Evolutionary conservation across 2,797 vertebrate genomes (phyloP), one percentile per base, ranked within the genome.

Genomic region (Chrysocyon brachyurus): DNA sequence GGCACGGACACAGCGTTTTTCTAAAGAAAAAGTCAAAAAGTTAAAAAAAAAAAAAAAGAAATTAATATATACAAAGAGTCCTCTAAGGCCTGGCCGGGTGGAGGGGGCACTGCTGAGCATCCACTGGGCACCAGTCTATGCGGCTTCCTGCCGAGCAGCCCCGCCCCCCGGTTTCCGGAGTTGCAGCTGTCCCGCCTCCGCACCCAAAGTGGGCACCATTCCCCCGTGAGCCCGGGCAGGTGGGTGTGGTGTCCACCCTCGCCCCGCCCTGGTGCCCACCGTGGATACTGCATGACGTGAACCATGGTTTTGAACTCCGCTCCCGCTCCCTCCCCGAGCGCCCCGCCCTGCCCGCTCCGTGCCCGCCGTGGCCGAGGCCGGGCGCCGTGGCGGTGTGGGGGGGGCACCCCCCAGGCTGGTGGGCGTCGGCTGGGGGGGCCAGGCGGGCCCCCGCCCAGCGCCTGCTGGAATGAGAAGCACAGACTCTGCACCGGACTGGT

Each of bases 21-120:
- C 97, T 98, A 97, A 93, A 98, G 96, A 98, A 98, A 97, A 97
- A 98, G 96, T 97, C 93, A 97, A 98, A 98, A 98, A 96, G 64
- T 91, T 56, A 66, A 96, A 97, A 97, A 96, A 96, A 33, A 33
- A 33, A 96, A 94, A 96, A 77, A 96, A 97, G 90, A 98, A 98
- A 96, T 90, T 98, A 97, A 98, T 98, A 98, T 98, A 98, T 98
- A 96, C 97, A 90, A 73, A 97, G 97, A 97, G 77, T 96, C 97
- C 96, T 98, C 68, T 96, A 88, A 97, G 97, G 90, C 91, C 96
- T 83, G 94, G 92, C 86, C 40, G 85, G 97, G 96, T 79, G 64
- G 70, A 70, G 84, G 96, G 84, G 87, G 86, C 85, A 12, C 54
- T 52, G 66, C 83, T 21, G 84, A 89, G 79, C 72, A 19, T 75